Percentiles rank a stretch among this genome's conserved stretches.
These are phyloP conservation scores for Thalpophila matura DNA, from an alignment of 2,888 invertebrate species.

Conservation along the genomic window DNA sequence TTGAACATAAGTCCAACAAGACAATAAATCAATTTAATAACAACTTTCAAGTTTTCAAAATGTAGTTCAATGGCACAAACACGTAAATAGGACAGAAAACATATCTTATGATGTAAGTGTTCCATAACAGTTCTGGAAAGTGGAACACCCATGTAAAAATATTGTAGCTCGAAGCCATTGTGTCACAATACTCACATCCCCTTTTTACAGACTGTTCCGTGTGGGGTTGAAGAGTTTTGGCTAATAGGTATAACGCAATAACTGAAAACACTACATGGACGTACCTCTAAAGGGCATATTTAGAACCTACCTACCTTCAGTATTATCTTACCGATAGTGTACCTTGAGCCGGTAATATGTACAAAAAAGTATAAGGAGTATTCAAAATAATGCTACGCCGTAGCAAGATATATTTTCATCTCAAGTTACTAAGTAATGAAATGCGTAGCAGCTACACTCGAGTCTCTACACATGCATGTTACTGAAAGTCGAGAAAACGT, in stretches of 20 bases:
- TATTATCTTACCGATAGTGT: too few relatives aligned
- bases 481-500: not conserved
- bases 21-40: constrained; percentile 4
- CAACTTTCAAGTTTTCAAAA: constrained; percentile 17
- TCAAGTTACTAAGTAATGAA: not conserved
- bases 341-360: constrained; percentile 3
- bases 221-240: constrained; percentile 2
- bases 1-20: not conserved
- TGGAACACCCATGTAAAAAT: constrained; percentile 16
- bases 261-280: too few relatives aligned
- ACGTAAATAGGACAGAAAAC: constrained; percentile 18
- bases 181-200: constrained; percentile 1
- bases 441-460: not conserved
- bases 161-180: constrained; percentile 30
- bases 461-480: not conserved
- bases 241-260: constrained; percentile 11
- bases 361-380: not conserved
- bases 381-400: constrained; percentile 10
- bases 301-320: not conserved
- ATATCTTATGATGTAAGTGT: constrained; percentile 24
- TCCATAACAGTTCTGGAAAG: constrained; percentile 28
- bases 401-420: not conserved
- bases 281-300: too few relatives aligned
- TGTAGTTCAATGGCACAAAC: constrained; percentile 15
- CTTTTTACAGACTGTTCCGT: constrained; percentile 14